Evolutionary conservation across 2,113 vertebrate species (phyloP).

Genomic region (Lophura nycthemera): DNA sequence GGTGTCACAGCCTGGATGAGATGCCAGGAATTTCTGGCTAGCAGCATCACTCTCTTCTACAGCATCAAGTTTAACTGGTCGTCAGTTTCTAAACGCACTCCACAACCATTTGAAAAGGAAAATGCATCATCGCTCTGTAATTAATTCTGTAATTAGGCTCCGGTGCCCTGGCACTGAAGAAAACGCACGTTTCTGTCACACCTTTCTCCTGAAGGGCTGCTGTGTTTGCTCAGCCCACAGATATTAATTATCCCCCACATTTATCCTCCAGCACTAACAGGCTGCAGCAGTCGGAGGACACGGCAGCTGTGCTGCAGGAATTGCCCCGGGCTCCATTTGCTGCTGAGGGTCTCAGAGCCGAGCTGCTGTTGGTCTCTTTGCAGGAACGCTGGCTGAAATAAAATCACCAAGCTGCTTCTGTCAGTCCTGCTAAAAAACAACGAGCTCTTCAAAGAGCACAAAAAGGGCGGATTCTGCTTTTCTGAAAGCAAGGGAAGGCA

Average conservation of each 20-base stretch:
- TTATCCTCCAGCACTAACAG: neutral
- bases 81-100: neutral
- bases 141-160: neutral
- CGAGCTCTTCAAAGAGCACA: too few species aligned
- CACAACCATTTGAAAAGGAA: neutral
- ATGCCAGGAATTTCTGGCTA: neutral
- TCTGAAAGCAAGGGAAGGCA: rapidly evolving
- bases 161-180: neutral
- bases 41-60: neutral
- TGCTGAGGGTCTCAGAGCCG: neutral
- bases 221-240: neutral
- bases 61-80: neutral
- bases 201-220: neutral
- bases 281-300: neutral
- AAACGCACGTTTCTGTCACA: rapidly evolving
- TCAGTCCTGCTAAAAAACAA: neutral
- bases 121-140: rapidly evolving
- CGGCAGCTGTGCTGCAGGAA: neutral
- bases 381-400: neutral
- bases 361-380: neutral
- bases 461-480: neutral
- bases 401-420: constrained; percentile 12
- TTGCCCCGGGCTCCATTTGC: neutral
- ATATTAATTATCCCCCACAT: neutral
- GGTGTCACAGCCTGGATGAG: rapidly evolving